These are phyloP conservation scores for Cephonodes hylas DNA, from an alignment of 2,888 invertebrate species.

Conservation along the genomic window DNA sequence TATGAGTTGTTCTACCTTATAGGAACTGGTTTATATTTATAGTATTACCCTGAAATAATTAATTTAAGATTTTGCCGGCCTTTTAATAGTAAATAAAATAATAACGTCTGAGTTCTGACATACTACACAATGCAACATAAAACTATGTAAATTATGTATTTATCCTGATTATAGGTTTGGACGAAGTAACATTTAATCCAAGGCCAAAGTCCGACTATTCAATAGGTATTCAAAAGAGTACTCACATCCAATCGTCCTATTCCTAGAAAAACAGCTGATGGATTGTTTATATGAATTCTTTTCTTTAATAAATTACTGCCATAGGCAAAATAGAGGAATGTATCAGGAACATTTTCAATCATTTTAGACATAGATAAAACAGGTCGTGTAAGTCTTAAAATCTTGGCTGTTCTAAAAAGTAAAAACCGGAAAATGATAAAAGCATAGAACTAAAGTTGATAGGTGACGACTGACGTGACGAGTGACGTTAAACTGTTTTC, in stretches of 20 bases:
- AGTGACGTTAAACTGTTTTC: too few relatives aligned
- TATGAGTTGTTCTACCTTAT: too few relatives aligned
- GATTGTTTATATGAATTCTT: constrained; percentile 90
- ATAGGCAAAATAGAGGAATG: constrained; percentile 92
- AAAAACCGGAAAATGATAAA: neutral
- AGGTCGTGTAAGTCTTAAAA: neutral
- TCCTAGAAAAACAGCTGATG: constrained; percentile 85
- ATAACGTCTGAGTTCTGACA: too few relatives aligned
- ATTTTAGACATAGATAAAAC: constrained; percentile 20
- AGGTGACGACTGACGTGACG: constrained; percentile 16
- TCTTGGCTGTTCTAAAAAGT: neutral
- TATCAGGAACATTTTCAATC: constrained; percentile 42
- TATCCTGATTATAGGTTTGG: too few relatives aligned
- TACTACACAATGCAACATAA: too few relatives aligned
- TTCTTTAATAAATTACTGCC: constrained; percentile 92
- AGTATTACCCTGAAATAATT: too few relatives aligned
- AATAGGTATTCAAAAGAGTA: constrained; percentile 19
- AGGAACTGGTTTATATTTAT: too few relatives aligned
- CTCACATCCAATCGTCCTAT: constrained; percentile 85
- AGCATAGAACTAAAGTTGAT: neutral
- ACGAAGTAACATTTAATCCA: too few relatives aligned
- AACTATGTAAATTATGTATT: too few relatives aligned
- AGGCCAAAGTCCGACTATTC: too few relatives aligned
- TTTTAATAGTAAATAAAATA: too few relatives aligned
- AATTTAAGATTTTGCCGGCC: too few relatives aligned